phyloP scores from a whole-genome alignment of 92 coral and sea anemone species.

The Bergia sp. region DNA sequence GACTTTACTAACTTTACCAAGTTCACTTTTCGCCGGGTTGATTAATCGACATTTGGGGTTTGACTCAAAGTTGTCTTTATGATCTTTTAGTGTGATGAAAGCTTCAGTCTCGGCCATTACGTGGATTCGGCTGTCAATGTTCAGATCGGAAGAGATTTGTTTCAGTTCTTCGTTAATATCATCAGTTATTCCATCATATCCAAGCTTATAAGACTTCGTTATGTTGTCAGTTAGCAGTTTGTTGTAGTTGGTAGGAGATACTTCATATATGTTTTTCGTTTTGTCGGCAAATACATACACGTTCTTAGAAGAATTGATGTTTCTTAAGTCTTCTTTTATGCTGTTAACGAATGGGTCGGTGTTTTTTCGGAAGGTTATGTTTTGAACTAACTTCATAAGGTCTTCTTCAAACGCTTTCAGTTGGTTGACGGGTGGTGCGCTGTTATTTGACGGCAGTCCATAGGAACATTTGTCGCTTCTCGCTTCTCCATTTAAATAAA shows the following conservation, averaged over 20 bases:
- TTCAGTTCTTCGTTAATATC: constrained; percentile 30
- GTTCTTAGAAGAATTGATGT: not conserved
- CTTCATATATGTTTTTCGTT: not conserved
- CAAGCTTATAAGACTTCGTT: constrained; percentile 36
- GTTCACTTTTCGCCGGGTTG: constrained; percentile 23
- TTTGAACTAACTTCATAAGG: too few relatives aligned
- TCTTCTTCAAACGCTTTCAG: too few relatives aligned
- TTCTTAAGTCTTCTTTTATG: not conserved
- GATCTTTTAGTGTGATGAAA: constrained; percentile 36
- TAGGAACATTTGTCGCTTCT: too few relatives aligned
- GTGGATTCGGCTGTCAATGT: constrained; percentile 19
- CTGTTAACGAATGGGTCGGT: not conserved
- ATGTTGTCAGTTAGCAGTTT: constrained; percentile 38
- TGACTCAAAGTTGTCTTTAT: constrained; percentile 24
- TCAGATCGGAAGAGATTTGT: constrained; percentile 3
- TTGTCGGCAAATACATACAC: not conserved
- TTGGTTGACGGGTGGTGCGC: too few relatives aligned
- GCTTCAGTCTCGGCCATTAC: constrained; percentile 25
- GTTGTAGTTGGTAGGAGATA: not conserved
- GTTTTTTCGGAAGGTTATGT: not conserved
- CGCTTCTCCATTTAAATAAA: too few relatives aligned
- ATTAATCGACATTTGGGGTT: constrained; percentile 20
- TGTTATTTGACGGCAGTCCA: too few relatives aligned
- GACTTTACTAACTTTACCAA: not conserved
- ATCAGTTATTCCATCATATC: constrained; percentile 12